Evolutionary conservation across 2,797 vertebrate genomes (phyloP).

Genomic region (Etheostoma perlongum): DNA sequence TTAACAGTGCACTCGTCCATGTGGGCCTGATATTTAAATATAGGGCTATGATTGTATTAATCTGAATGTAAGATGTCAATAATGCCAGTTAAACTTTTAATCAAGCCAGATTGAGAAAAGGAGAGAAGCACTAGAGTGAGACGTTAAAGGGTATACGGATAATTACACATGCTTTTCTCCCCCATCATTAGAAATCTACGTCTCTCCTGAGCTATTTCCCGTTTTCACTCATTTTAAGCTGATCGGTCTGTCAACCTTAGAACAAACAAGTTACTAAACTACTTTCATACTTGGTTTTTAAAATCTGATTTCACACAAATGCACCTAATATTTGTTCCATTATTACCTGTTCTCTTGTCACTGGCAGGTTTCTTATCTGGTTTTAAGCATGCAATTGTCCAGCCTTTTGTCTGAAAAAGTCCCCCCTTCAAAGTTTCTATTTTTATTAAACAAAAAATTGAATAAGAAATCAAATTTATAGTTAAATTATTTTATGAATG

Average conservation of each 20-base stretch:
- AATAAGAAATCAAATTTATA: neutral
- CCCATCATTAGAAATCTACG: neutral
- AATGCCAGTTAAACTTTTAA: neutral
- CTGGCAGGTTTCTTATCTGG: neutral
- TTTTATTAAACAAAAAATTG: neutral
- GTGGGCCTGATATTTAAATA: constrained; percentile 10
- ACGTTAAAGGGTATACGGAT: neutral
- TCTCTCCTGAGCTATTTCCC: neutral
- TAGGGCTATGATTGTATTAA: neutral
- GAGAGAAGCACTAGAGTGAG: neutral
- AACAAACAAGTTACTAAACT: neutral
- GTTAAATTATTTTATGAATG: neutral
- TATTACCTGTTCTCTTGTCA: constrained; percentile 4
- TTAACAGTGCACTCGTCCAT: neutral
- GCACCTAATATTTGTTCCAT: neutral
- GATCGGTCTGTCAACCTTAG: neutral
- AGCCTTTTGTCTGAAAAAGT: neutral
- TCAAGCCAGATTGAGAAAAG: neutral
- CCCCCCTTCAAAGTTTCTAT: neutral
- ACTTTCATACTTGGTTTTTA: neutral
- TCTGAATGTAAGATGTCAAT: neutral
- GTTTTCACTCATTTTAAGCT: neutral
- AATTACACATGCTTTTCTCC: neutral
- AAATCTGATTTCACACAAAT: constrained; percentile 12
- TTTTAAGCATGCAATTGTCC: neutral